phyloP scores from a whole-genome alignment of 2,888 invertebrate species.

The Caenorhabditis parvicauda region DNA sequence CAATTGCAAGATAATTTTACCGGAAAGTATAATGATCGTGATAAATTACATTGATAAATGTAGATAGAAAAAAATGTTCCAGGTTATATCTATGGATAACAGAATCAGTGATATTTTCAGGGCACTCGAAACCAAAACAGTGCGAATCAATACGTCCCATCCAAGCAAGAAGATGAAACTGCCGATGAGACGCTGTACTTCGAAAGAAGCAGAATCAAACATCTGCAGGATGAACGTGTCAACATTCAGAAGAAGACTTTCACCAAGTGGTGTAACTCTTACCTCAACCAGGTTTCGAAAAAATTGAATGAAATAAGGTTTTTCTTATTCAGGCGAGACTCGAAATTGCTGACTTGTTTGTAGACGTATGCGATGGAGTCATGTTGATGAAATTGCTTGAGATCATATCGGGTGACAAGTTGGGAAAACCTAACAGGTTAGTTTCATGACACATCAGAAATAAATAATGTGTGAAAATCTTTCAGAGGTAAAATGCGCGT shows the following conservation, averaged over 20 bases:
- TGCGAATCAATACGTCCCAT: no score
- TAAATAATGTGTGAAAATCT: no score
- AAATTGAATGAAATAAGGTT: no score
- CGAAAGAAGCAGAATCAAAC: slow-evolving; percentile 54
- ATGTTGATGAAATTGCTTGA: slow-evolving; percentile 88
- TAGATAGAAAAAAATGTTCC: no score
- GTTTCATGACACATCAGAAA: no score
- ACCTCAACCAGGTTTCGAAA: slow-evolving; percentile 91
- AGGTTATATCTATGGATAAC: no score
- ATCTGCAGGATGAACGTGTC: slow-evolving; percentile 81
- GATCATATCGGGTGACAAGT: slow-evolving; percentile 95
- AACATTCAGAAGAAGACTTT: slow-evolving; percentile 99
- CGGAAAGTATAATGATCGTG: no score
- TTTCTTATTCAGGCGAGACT: slow-evolving; percentile 78
- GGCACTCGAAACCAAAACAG: no score
- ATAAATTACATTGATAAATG: no score
- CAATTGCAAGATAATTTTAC: no score
- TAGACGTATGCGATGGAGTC: slow-evolving; percentile 90
- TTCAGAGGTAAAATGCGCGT: slow-evolving; percentile 84
- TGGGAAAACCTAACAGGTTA: slow-evolving; percentile 92
- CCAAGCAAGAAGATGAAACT: no score
- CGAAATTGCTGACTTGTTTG: slow-evolving; percentile 96
- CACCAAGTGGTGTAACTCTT: slow-evolving; percentile 99
- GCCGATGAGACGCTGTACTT: slow-evolving; percentile 58
- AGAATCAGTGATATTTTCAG: no score